These are phyloP conservation scores for Bombus superbus DNA, from an alignment of 1,140 invertebrate genomes.

Conservation along the genomic window DNA sequence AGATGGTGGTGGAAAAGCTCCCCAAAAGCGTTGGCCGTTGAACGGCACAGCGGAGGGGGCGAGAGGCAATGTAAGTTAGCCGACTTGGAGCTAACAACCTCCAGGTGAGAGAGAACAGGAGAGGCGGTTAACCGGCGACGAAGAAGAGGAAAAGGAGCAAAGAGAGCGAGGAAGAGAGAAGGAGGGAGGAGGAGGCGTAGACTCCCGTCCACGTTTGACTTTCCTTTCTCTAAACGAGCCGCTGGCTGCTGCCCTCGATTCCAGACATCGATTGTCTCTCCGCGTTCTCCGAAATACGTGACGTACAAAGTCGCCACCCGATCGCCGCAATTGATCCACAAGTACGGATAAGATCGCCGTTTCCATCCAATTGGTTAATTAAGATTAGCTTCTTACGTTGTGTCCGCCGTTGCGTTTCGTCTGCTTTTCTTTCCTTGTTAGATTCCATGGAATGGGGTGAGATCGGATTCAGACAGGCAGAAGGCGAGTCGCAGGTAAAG, in stretches of 20 bases:
- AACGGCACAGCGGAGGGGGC: neutral
- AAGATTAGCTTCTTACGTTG: neutral
- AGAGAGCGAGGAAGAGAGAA: neutral
- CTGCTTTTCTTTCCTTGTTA: neutral
- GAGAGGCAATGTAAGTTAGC: constrained; percentile 32
- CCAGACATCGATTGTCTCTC: constrained; percentile 66
- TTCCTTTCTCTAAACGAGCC: constrained; percentile 73
- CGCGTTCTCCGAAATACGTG: constrained; percentile 52
- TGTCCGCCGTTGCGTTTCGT: neutral
- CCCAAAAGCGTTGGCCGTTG: constrained; percentile 57
- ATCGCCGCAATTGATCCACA: neutral
- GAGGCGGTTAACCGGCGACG: constrained; percentile 21
- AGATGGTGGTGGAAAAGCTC: constrained; percentile 68
- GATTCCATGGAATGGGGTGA: neutral
- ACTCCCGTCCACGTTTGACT: constrained; percentile 60
- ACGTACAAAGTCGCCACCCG: constrained; percentile 45
- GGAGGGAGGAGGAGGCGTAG: constrained; percentile 49
- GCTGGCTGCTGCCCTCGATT: constrained; percentile 69
- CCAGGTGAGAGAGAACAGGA: constrained; percentile 56
- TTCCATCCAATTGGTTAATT: neutral
- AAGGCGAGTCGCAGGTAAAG: too few relatives aligned
- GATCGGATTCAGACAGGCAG: neutral
- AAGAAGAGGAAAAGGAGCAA: constrained; percentile 1
- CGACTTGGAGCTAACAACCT: constrained; percentile 46
- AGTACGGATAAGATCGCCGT: neutral